These are phyloP conservation scores for Alaudala cheleensis DNA, from an alignment of 2,113 vertebrate species.

Conservation along the genomic window DNA sequence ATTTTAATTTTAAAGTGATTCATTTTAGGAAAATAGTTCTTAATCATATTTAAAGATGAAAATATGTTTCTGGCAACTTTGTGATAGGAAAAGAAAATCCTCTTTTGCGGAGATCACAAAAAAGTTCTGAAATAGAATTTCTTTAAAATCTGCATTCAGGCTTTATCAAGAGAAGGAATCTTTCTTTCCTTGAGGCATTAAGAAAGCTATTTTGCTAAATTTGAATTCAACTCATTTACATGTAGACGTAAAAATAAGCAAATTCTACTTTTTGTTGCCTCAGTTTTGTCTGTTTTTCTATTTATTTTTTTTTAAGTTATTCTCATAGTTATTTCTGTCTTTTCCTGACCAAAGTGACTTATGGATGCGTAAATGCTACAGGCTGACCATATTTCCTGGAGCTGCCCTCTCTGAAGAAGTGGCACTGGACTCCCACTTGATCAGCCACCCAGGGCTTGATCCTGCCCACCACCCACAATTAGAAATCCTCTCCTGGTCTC, in stretches of 20 bases:
- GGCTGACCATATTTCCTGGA: neutral
- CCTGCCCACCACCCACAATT: neutral
- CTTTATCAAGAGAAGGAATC: neutral
- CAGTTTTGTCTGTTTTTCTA: neutral
- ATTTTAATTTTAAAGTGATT: neutral
- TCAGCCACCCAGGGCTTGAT: rapidly evolving
- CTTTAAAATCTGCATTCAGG: neutral
- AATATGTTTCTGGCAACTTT: neutral
- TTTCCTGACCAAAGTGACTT: neutral
- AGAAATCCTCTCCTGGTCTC: rapidly evolving
- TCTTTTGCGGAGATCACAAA: neutral
- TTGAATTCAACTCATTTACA: neutral
- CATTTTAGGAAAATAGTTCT: neutral
- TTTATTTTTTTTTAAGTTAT: neutral
- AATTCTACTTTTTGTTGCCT: neutral
- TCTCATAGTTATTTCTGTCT: neutral
- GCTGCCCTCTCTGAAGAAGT: neutral
- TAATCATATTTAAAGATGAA: neutral
- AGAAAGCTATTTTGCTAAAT: conserved; percentile 14
- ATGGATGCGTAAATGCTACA: neutral
- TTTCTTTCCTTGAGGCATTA: neutral
- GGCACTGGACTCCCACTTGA: neutral
- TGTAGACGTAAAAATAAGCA: neutral
- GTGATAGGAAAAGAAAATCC: conserved; percentile 10
- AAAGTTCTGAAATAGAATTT: neutral